A percentile compares a stretch with the other conserved stretches of the same genome.
Conservation (phyloP, 2,888 invertebrate genomes). For the Bombyx huttoni region DNA sequence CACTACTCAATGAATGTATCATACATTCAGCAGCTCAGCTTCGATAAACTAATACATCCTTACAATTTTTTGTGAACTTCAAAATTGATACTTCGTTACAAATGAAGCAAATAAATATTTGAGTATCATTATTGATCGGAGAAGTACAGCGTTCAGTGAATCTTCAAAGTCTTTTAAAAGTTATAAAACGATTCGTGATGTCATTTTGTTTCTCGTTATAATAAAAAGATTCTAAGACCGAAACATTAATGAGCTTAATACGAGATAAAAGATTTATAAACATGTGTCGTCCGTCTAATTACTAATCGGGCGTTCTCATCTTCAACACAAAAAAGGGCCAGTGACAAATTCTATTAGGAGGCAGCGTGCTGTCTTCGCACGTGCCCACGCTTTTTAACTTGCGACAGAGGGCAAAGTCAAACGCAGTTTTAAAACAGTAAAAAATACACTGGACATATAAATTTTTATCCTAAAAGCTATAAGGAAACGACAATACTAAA, state of each 20-base stretch:
- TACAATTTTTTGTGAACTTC: constrained; percentile 12
- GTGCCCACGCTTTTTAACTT: constrained; percentile 19
- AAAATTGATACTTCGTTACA: constrained; percentile 11
- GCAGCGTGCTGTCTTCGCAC: constrained; percentile 43
- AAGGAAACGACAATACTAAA: too few species aligned
- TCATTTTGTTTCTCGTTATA: not conserved
- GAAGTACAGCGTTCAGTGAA: not conserved
- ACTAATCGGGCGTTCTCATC: constrained; percentile 61
- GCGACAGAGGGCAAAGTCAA: not conserved
- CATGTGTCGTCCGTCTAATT: constrained; percentile 68
- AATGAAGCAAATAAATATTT: constrained; percentile 10
- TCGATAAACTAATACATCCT: constrained; percentile 52
- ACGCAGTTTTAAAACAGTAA: too few species aligned
- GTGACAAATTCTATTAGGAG: constrained; percentile 52
- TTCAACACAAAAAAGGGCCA: constrained; percentile 51
- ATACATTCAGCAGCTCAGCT: constrained; percentile 28
- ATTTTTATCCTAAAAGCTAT: too few species aligned
- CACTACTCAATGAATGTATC: constrained; percentile 40
- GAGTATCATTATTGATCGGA: constrained; percentile 2
- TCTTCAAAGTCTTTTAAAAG: not conserved
- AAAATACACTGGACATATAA: too few species aligned
- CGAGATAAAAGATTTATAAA: constrained; percentile 55
- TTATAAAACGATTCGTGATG: not conserved
- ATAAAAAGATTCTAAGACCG: not conserved
- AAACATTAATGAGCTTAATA: constrained; percentile 44